Conservation (phyloP, 2,888 invertebrate genomes). For the Lissocephala sabroskyi region DNA sequence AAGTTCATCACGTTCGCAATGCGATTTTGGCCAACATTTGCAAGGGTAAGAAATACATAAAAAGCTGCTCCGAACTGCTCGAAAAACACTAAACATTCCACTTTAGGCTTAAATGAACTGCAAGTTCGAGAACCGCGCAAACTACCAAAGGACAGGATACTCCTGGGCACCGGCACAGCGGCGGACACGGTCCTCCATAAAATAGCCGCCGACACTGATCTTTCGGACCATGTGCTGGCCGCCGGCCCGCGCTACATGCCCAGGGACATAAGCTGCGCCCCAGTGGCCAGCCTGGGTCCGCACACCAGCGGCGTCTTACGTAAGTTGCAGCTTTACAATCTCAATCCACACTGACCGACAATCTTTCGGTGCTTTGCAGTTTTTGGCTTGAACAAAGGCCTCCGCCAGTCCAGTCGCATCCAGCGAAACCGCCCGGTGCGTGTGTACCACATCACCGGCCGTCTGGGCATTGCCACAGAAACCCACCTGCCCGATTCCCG, state of each 20-base stretch:
- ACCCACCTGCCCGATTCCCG: constrained; percentile 81
- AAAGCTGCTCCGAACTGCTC: too few relatives aligned
- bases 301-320: constrained; percentile 83
- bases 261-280: constrained; percentile 78
- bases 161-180: constrained; percentile 79
- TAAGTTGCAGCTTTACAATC: too few relatives aligned
- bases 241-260: constrained; percentile 83
- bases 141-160: constrained; percentile 72
- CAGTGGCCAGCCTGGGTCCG: constrained; percentile 77
- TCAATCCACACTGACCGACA: neutral
- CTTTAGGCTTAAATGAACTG: constrained; percentile 81
- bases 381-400: constrained; percentile 82
- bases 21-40: constrained; percentile 78
- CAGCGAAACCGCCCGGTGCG: constrained; percentile 78
- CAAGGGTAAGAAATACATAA: constrained; percentile 75
- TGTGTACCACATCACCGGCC: constrained; percentile 83
- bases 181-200: constrained; percentile 75
- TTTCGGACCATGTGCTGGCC: constrained; percentile 82
- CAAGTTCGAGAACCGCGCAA: constrained; percentile 76
- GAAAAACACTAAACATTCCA: neutral
- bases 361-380: constrained; percentile 73
- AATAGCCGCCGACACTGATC: constrained; percentile 74
- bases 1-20: constrained; percentile 74
- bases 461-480: constrained; percentile 84
- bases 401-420: constrained; percentile 75